Evolutionary conservation across 2,797 vertebrate species (phyloP), one percentile per base, ranked within the genome.

Genomic region (Sebastes hubbsi): DNA sequence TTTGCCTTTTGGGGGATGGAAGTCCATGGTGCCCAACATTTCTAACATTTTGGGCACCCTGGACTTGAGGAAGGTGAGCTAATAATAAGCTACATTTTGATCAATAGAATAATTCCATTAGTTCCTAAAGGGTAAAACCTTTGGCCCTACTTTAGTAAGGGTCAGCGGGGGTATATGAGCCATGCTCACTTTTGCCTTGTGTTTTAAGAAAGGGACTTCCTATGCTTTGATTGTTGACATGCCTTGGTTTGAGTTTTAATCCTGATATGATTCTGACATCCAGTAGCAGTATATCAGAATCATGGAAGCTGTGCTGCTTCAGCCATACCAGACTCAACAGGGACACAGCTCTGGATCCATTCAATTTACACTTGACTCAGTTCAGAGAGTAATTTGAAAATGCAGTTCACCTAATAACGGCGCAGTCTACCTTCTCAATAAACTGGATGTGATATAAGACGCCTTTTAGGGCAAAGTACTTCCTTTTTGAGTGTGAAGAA

Each of bases 391-490:
- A 79, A 78, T 70, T 70, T 79, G 64, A 75, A 77, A 80, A 72
- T 14, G 55, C 34, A 42, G 27, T 73, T 75, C 71, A 54, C 18
- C 29, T 62, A 52, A 80, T 78, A 72, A 80, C 36, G 46, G 71
- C 63, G 36, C 75, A 29, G 68, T 78, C 54, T 75, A 56, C 27
- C 72, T 69, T 71, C 55, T 75, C 56, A 70, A 46, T 72, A 59
- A 59, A 70, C 30, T 55, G 34, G 56, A 66, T 80, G 67, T 63
- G 49, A 71, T 79, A 63, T 70, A 18, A 67, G 32, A 75, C 13
- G 18, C 54, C 25, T 67, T 80, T 84, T 63, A 77, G 56, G 49
- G 76, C 69, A 59, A 81, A 81, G 56, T 52, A 20, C 61, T 77
- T 78, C 46, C 32, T 55, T 72, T 84, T 69, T 66, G n/a, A 66